Conservation (phyloP, 2,113 vertebrate genomes). For the Microcebus tavaratra region DNA sequence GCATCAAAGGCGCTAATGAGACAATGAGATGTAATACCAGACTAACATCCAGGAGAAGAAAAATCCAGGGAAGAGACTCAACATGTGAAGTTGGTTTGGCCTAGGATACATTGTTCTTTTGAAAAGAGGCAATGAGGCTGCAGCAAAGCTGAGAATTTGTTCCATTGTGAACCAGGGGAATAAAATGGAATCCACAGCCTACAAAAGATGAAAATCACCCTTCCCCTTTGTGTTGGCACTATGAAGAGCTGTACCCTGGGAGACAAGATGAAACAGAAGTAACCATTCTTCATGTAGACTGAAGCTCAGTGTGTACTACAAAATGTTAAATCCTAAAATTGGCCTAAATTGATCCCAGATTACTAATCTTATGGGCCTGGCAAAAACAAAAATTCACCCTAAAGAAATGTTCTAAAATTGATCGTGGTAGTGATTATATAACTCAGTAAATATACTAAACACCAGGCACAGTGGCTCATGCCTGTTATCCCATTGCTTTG, state of each 20-base stretch:
- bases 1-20: neutral
- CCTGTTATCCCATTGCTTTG: no score
- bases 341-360: neutral
- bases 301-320: neutral
- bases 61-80: neutral
- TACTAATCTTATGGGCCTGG: neutral
- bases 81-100: neutral
- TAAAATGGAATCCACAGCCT: neutral
- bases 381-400: neutral
- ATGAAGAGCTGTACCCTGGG: neutral
- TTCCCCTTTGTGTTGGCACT: neutral
- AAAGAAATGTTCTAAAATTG: neutral
- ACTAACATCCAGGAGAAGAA: neutral
- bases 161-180: neutral
- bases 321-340: neutral
- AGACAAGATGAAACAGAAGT: neutral
- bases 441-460: conserved; percentile 7
- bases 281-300: neutral
- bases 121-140: neutral
- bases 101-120: neutral
- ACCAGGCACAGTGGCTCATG: neutral
- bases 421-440: neutral
- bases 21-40: neutral
- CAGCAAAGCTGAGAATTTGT: neutral
- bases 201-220: neutral